A percentile compares a stretch with the other conserved stretches of the same genome.
These are phyloP conservation scores for Halcyon smyrnensis DNA, from an alignment of 2,797 vertebrate species.

Conservation along the genomic window DNA sequence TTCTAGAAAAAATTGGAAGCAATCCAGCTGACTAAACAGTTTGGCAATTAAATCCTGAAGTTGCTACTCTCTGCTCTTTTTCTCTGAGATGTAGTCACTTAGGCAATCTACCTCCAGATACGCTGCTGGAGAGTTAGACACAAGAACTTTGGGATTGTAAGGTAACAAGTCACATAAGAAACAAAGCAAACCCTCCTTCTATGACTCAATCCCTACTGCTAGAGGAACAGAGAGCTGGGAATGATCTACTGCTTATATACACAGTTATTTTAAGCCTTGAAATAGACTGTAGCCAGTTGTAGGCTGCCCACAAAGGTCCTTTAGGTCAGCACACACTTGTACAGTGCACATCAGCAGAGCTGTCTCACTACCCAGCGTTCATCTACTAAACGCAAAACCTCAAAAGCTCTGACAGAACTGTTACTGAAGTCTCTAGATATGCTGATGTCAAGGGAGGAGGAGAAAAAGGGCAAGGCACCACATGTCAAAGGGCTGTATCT, in stretches of 20 bases:
- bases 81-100: background rate
- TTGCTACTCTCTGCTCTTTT: background rate
- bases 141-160: background rate
- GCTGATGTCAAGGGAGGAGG: constrained; percentile 32
- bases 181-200: constrained; percentile 4
- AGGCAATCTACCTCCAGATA: background rate
- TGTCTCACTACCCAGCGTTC: background rate
- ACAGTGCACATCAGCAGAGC: background rate
- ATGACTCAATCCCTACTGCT: background rate
- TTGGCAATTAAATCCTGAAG: constrained; percentile 15
- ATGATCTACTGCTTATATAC: background rate
- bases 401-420: background rate
- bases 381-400: background rate
- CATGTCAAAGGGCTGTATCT: constrained; percentile 39
- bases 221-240: background rate
- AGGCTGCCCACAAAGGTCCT: constrained; percentile 4
- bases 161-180: background rate
- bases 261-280: background rate
- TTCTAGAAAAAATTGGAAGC: constrained; percentile 1
- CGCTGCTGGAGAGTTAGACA: background rate
- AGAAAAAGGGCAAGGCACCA: constrained; percentile 61
- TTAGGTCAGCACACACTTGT: background rate
- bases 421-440: constrained; percentile 46
- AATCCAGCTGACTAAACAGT: background rate
- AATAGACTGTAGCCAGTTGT: background rate